Percentiles rank a stretch among this genome's conserved stretches.
Conservation (phyloP, 2,888 invertebrate species). For the Herminia tarsipennalis region DNA sequence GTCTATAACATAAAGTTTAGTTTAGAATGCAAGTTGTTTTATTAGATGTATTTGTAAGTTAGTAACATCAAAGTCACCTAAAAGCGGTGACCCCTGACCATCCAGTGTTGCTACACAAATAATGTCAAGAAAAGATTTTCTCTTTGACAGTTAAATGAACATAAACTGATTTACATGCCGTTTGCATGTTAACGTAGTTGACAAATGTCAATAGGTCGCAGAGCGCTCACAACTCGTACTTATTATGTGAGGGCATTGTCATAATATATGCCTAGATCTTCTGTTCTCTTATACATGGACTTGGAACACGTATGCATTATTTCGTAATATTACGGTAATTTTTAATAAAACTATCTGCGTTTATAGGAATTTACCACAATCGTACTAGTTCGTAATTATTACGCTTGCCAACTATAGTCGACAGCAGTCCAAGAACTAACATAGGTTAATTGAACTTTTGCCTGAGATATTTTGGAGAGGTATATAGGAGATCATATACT, state of each 20-base stretch:
- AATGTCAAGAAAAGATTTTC: conserved; percentile 57
- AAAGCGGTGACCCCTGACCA: conserved; percentile 57
- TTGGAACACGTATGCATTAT: too few relatives aligned
- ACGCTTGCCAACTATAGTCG: too few relatives aligned
- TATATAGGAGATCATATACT: too few relatives aligned
- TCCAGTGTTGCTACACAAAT: conserved; percentile 51
- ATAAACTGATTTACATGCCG: conserved; percentile 61
- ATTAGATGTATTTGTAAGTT: conserved; percentile 14
- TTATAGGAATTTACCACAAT: too few relatives aligned
- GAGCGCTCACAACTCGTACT: conserved; percentile 8
- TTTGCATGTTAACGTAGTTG: conserved; percentile 51
- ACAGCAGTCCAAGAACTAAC: too few relatives aligned
- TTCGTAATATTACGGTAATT: too few relatives aligned
- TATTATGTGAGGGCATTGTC: conserved; percentile 10
- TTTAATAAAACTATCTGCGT: too few relatives aligned
- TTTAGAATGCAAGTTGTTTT: conserved; percentile 5
- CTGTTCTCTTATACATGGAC: not conserved
- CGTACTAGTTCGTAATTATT: too few relatives aligned
- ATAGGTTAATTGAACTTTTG: too few relatives aligned
- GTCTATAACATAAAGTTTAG: not conserved
- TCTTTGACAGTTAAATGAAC: conserved; percentile 53
- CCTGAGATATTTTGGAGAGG: too few relatives aligned
- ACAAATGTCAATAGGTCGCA: conserved; percentile 48
- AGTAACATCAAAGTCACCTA: conserved; percentile 54
- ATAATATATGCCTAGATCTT: not conserved